Conservation (phyloP, 2,888 invertebrate genomes). For the Liopterus haemorrhoidalis region DNA sequence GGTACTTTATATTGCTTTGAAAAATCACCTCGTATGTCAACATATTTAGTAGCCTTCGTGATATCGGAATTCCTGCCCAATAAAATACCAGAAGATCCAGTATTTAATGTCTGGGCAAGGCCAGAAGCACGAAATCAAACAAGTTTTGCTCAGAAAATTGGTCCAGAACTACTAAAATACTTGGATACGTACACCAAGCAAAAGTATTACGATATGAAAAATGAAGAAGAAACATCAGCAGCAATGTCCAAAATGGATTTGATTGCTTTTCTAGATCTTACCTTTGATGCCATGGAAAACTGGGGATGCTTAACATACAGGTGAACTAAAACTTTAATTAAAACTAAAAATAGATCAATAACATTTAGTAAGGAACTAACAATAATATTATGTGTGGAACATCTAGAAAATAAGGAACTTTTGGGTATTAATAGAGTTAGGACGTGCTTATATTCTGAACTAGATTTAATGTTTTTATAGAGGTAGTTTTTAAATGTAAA, state of each 20-base stretch:
- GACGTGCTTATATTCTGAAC: too few species aligned
- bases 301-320: constrained; percentile 83
- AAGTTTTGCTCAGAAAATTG: constrained; percentile 46
- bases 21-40: constrained; percentile 73
- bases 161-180: too few species aligned
- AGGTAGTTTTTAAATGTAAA: too few species aligned
- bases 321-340: too few species aligned
- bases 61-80: constrained; percentile 77
- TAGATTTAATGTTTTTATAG: too few species aligned
- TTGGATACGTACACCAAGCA: constrained; percentile 46
- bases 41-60: constrained; percentile 79
- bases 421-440: too few species aligned
- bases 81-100: constrained; percentile 17
- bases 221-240: constrained; percentile 55
- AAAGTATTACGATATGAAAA: constrained; percentile 45
- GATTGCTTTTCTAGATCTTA: constrained; percentile 79
- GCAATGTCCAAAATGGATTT: constrained; percentile 69
- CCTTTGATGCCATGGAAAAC: constrained; percentile 85
- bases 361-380: too few species aligned
- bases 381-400: too few species aligned
- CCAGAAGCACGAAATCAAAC: constrained; percentile 47
- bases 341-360: too few species aligned
- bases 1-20: too few species aligned
- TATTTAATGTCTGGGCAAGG: constrained; percentile 48
- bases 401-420: too few species aligned